Conservation (phyloP, 2,888 invertebrate genomes). For the Parnassius glacialis region DNA sequence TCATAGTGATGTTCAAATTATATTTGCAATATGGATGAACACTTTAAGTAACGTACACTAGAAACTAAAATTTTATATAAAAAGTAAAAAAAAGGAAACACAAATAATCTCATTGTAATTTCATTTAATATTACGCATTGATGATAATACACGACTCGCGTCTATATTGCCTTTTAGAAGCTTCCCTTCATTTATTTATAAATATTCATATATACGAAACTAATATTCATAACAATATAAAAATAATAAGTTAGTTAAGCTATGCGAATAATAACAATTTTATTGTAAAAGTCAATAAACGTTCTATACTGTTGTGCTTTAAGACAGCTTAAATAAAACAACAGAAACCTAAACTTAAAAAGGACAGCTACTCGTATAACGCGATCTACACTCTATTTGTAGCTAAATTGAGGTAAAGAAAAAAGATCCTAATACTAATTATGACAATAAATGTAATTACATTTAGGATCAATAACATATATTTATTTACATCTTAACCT, state of each 20-base stretch:
- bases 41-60: conserved; percentile 36
- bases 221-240: conserved; percentile 54
- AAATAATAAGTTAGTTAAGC: conserved; percentile 58
- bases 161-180: conserved; percentile 25
- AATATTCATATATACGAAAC: conserved; percentile 36
- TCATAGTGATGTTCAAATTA: conserved; percentile 21
- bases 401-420: conserved; percentile 61
- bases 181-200: conserved; percentile 33
- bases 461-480: conserved; percentile 56
- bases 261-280: conserved; percentile 49
- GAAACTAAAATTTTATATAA: conserved; percentile 55
- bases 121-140: conserved; percentile 56
- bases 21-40: conserved; percentile 8
- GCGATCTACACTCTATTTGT: conserved; percentile 38
- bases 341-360: conserved; percentile 18
- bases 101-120: conserved; percentile 78
- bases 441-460: conserved; percentile 65
- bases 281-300: conserved; percentile 39
- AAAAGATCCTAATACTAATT: conserved; percentile 51
- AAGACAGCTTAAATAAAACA: conserved; percentile 49
- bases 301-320: conserved; percentile 54
- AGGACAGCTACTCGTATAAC: conserved; percentile 23
- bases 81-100: conserved; percentile 61
- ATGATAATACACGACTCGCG: conserved; percentile 34
- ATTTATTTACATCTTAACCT: conserved; percentile 64